These are phyloP conservation scores for Mesocricetus auratus DNA, from an alignment of 2,113 vertebrate genomes.

Conservation along the genomic window DNA sequence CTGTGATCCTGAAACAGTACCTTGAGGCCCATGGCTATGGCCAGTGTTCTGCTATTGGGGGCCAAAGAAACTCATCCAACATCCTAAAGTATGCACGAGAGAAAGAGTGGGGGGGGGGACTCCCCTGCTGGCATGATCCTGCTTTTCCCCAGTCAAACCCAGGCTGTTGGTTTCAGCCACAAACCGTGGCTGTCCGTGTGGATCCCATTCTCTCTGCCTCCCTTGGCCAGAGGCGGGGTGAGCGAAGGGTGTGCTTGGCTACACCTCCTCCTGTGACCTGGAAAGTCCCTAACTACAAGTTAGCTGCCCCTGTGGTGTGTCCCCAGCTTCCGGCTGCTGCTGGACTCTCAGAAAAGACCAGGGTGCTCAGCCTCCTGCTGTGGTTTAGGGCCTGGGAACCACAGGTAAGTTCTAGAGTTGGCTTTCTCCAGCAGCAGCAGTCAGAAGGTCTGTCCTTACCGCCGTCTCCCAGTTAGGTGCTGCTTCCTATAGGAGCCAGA, in stretches of 20 bases:
- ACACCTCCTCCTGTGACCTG: no score
- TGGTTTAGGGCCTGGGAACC: not conserved
- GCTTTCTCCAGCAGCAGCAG: not conserved
- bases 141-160: not conserved
- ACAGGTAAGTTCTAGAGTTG: not conserved
- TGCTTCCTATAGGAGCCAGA: not conserved
- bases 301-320: not conserved
- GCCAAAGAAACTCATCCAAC: not conserved
- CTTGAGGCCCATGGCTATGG: not conserved
- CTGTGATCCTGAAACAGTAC: not conserved
- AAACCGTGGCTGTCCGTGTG: accelerated
- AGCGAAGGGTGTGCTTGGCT: no score
- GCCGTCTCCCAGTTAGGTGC: accelerated
- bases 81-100: accelerated
- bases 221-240: not conserved
- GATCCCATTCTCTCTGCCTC: not conserved
- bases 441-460: not conserved
- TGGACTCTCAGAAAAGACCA: not conserved
- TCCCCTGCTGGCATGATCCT: not conserved
- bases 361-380: not conserved
- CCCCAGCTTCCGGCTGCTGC: no score
- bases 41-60: not conserved
- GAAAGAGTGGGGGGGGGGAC: not conserved
- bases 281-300: not conserved
- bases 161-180: no score